Percentiles rank a stretch among this genome's conserved stretches.
Conservation (phyloP, 2,113 vertebrate species). For the Nothobranchius kuhntae region DNA sequence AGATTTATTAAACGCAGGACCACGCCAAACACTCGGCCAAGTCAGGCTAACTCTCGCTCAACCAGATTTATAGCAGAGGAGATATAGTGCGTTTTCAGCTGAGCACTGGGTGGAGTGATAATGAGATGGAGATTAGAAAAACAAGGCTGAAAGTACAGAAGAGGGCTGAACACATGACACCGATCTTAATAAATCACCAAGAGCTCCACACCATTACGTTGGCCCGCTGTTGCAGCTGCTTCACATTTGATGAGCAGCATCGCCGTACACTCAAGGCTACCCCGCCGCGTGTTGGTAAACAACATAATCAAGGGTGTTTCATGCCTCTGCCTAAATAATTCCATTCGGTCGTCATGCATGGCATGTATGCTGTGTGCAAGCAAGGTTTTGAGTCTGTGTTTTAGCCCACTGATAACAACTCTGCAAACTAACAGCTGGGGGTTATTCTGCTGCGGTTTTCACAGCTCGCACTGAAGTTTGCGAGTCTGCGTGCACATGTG, state of each 20-base stretch:
- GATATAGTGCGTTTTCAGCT: slow-evolving; percentile 69
- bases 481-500: slow-evolving; percentile 8
- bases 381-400: slow-evolving; percentile 40
- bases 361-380: not conserved
- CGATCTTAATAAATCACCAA: slow-evolving; percentile 68
- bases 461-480: slow-evolving; percentile 56
- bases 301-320: slow-evolving; percentile 53
- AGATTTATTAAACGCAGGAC: slow-evolving; percentile 68
- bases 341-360: no score
- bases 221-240: slow-evolving; percentile 46
- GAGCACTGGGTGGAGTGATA: slow-evolving; percentile 66
- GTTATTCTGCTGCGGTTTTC: slow-evolving; percentile 75
- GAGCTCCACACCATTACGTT: slow-evolving; percentile 46
- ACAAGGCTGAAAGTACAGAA: slow-evolving; percentile 65
- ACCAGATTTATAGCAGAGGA: slow-evolving; percentile 60
- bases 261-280: slow-evolving; percentile 46
- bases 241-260: slow-evolving; percentile 40
- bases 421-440: slow-evolving; percentile 70
- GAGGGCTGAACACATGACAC: slow-evolving; percentile 57
- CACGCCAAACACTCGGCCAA: slow-evolving; percentile 54
- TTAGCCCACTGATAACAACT: slow-evolving; percentile 49
- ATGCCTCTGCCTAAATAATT: slow-evolving; percentile 13
- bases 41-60: slow-evolving; percentile 54
- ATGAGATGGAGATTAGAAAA: slow-evolving; percentile 79
- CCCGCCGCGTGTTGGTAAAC: slow-evolving; percentile 35